Conservation (phyloP, 2,888 invertebrate species). For the Geophilus truncorum region DNA sequence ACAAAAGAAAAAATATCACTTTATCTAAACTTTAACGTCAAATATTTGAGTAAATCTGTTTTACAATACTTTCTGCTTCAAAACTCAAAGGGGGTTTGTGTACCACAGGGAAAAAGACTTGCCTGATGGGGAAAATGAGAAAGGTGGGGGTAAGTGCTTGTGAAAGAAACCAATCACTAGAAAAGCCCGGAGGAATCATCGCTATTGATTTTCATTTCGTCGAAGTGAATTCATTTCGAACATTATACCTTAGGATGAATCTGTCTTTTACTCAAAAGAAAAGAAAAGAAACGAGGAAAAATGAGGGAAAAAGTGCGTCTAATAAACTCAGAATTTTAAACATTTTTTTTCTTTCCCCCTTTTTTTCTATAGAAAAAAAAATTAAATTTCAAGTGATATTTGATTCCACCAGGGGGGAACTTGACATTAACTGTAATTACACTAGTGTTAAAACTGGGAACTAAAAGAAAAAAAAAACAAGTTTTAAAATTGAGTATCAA, state of each 20-base stretch:
- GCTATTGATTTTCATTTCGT: conserved; percentile 10
- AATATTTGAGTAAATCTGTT: background rate
- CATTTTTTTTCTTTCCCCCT: background rate
- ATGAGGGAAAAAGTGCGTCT: background rate
- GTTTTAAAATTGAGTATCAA: background rate
- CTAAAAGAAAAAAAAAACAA: background rate
- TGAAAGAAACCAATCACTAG: conserved; percentile 10
- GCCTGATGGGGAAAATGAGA: background rate
- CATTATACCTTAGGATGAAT: background rate
- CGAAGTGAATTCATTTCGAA: conserved; percentile 1
- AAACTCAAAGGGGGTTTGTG: background rate
- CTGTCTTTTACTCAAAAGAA: background rate
- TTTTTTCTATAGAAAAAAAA: background rate
- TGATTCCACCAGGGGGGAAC: background rate
- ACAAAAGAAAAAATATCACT: background rate
- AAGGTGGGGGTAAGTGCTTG: conserved; percentile 10
- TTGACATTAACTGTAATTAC: background rate
- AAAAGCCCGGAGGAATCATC: background rate
- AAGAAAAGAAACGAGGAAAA: background rate
- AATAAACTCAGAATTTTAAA: background rate
- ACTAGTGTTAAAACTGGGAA: background rate
- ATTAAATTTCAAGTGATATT: background rate
- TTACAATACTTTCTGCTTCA: background rate
- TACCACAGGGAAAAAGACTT: background rate
- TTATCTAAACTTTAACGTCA: background rate